Conservation (phyloP, 1,140 invertebrate species). For the Drosophila triauraria region DNA sequence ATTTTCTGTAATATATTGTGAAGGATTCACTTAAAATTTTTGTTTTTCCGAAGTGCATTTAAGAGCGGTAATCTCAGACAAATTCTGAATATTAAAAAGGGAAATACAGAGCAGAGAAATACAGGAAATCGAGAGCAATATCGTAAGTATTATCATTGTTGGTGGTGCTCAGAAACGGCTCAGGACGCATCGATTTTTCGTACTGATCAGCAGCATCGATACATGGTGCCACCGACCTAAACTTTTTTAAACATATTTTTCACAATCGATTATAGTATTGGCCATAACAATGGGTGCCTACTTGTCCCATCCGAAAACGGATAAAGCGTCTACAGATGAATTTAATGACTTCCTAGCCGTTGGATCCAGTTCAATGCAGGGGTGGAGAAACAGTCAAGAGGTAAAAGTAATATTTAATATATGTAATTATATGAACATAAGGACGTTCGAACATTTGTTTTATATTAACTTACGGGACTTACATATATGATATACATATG, state of each 20-base stretch:
- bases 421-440: neutral
- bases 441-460: neutral
- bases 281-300: slow-evolving; percentile 92
- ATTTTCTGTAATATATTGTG: neutral
- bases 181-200: slow-evolving; percentile 67
- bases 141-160: neutral
- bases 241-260: neutral
- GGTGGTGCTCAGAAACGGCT: neutral
- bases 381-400: slow-evolving; percentile 98
- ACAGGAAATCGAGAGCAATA: neutral
- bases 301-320: slow-evolving; percentile 94
- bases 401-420: slow-evolving; percentile 86
- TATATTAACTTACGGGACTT: neutral
- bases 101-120: too few species aligned
- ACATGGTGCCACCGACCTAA: neutral
- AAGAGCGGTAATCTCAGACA: neutral
- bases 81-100: neutral
- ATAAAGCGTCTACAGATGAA: slow-evolving; percentile 94
- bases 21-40: neutral
- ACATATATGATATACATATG: too few species aligned
- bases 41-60: neutral
- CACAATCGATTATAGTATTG: neutral
- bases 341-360: slow-evolving; percentile 90
- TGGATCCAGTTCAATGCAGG: slow-evolving; percentile 98
- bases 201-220: neutral